Conservation (phyloP, 2,888 invertebrate species). For the Chrysina gloriosa region DNA sequence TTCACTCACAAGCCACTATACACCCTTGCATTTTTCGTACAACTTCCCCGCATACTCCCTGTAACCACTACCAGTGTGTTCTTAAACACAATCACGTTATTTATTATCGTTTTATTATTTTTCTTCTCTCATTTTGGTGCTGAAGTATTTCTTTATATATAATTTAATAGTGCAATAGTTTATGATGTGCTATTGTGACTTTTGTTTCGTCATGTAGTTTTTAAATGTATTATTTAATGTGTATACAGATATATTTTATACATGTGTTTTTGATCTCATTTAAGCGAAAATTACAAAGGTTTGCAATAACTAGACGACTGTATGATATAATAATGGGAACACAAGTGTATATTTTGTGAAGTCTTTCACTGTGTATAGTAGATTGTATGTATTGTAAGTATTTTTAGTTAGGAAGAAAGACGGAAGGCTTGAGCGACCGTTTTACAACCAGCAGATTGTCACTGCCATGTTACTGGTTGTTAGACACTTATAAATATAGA, state of each 20-base stretch:
- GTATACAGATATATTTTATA: constrained; percentile 28
- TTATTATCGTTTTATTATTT: constrained; percentile 12
- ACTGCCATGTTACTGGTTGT: constrained; percentile 53
- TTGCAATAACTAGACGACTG: constrained; percentile 30
- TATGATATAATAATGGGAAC: constrained; percentile 45
- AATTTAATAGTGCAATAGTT: constrained; percentile 35
- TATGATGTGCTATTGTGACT: constrained; percentile 23
- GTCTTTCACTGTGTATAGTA: constrained; percentile 62
- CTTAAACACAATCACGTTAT: constrained; percentile 5
- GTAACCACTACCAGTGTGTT: constrained; percentile 7
- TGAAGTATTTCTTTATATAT: constrained; percentile 22
- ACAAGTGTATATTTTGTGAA: constrained; percentile 55
- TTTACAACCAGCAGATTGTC: constrained; percentile 51
- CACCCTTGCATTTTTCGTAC: neutral
- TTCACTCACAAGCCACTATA: too few relatives aligned
- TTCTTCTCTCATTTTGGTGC: constrained; percentile 20
- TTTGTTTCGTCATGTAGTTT: constrained; percentile 22
- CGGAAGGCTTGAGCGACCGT: constrained; percentile 41
- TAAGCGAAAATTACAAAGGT: constrained; percentile 40
- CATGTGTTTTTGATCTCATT: constrained; percentile 40
- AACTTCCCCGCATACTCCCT: neutral
- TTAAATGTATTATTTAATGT: constrained; percentile 14
- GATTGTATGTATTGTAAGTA: constrained; percentile 61
- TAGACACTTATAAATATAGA: constrained; percentile 48
- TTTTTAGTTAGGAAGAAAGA: constrained; percentile 49